phyloP scores from a whole-genome alignment of 2,113 vertebrate species.

The Ivindomyrus marchei region DNA sequence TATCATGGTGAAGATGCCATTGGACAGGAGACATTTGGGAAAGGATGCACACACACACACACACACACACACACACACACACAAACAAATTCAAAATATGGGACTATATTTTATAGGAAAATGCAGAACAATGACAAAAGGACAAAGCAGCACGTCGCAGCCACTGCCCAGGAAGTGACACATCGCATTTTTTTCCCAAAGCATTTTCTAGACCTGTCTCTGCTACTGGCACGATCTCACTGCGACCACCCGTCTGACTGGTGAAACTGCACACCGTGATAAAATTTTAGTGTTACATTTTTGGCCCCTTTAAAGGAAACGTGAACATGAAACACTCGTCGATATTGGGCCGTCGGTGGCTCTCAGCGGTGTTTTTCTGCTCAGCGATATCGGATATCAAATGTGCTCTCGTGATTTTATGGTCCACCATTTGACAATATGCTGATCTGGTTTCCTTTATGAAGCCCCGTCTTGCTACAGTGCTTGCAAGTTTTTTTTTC shows the following conservation, averaged over 20 bases:
- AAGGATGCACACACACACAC: neutral
- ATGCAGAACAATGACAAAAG: neutral
- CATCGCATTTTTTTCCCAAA: neutral
- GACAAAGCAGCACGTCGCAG: neutral
- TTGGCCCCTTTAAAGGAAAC: neutral
- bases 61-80: neutral
- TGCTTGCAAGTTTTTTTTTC: neutral
- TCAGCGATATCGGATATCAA: slow-evolving; percentile 14
- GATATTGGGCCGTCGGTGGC: neutral
- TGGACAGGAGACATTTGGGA: neutral
- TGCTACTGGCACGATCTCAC: neutral
- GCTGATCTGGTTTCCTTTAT: slow-evolving; percentile 1
- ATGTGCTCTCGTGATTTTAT: neutral
- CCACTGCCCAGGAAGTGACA: neutral
- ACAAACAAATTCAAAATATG: neutral
- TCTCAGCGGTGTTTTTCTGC: neutral
- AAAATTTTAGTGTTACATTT: neutral
- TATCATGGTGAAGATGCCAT: neutral
- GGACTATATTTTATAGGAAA: neutral
- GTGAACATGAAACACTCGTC: neutral
- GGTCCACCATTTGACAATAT: neutral
- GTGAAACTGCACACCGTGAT: neutral
- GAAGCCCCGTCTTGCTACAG: neutral
- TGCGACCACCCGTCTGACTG: neutral
- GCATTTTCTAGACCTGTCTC: neutral